Evolutionary conservation across 2,113 vertebrate genomes (phyloP).

Genomic region (Phalacrocorax aristotelis): DNA sequence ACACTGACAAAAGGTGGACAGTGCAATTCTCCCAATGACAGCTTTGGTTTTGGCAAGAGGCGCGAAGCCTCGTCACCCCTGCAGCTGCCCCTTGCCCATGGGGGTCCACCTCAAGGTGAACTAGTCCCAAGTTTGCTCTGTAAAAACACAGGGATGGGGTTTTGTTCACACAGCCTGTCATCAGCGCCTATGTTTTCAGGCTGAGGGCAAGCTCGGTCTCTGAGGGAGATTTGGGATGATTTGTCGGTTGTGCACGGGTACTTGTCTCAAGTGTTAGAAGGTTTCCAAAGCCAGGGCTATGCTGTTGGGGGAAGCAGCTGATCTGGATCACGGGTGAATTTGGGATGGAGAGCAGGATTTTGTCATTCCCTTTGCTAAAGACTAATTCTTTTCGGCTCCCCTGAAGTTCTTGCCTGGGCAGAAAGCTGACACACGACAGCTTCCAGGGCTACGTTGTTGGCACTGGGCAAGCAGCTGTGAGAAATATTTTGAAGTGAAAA

Average conservation of each 20-base stretch:
- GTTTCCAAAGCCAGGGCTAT: not conserved
- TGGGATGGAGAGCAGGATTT: not conserved
- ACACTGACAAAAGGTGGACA: not conserved
- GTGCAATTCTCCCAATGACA: not conserved
- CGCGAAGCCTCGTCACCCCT: not conserved
- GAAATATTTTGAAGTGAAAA: not conserved
- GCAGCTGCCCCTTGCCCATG: not conserved
- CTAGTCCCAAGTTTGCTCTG: not conserved
- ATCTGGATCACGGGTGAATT: not conserved
- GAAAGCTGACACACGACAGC: not conserved
- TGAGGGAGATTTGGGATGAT: not conserved
- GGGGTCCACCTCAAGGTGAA: too few species aligned
- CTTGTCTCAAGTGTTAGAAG: not conserved
- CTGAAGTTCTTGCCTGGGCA: not conserved
- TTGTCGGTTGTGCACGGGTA: not conserved
- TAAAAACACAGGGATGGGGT: not conserved
- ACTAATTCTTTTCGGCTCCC: not conserved
- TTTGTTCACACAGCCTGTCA: not conserved
- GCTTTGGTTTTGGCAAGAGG: not conserved
- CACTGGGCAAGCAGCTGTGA: not conserved
- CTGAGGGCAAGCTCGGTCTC: not conserved
- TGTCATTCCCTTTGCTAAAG: not conserved
- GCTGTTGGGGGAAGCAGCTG: not conserved
- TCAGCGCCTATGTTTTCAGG: accelerated
- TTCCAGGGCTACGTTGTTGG: not conserved